Base-by-base conservation (phyloP, 2,113 vertebrate species). In the Candoia aspera region DNA sequence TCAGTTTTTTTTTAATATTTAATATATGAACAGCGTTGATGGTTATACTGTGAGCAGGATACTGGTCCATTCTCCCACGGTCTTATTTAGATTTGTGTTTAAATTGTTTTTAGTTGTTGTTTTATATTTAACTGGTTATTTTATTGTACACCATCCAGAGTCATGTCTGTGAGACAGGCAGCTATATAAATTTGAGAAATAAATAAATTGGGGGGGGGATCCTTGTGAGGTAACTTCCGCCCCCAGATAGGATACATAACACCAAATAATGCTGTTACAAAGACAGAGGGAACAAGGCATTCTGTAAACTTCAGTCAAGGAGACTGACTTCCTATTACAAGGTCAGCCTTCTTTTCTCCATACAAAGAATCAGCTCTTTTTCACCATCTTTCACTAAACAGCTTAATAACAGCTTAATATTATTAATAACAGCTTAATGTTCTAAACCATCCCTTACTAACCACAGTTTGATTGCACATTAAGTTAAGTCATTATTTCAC, bases 171-270 rank as follows among this genome's bases (percentile, higher is more conserved):
- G 73, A 79, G 33, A 79, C 13, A 33, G 15, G 33, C 33, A 79
- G 2, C 73, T 3, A 17, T 21, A 79, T 79, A 37, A 33, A 19
- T 21, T 42, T 37, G 73, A 68, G 11, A 68, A 68, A n/a, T 64
- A n/a, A 64, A n/a, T n/a, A n/a, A n/a, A n/a, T n/a, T n/a, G 3
- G 26, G 26, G 64, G n/a, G 0, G 64, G n/a, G 13, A 0, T 0
- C 1, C 1, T n/a, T 5, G 37, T 37, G 33, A 79, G 15, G 15
- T 79, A 79, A 79, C 6, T 37, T 37, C 68, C 19, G 2, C n/a
- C 68, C 15, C 15, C 68, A 2, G 15, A 6, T 15, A 79, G 33
- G 33, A 79, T 21, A 2, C 21, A 42, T 6, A 37, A 37, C 6
- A 37, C 8, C 8, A 79, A 9, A 79, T 15, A 6, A 79, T 79